Evolutionary conservation across 2,888 invertebrate genomes (phyloP).

Genomic region (Argynnis bischoffii): DNA sequence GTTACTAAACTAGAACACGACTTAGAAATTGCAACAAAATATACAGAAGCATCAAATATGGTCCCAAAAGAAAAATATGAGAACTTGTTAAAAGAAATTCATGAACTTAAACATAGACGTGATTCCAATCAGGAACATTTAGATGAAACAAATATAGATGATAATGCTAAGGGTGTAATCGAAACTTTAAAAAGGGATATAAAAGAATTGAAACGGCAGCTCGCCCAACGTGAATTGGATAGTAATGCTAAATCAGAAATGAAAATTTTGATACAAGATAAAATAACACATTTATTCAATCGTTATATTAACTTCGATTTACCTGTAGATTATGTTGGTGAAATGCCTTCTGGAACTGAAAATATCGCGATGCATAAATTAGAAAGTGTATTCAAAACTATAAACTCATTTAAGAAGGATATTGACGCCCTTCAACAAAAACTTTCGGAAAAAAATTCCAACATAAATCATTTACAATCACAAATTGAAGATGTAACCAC

Average conservation of each 20-base stretch:
- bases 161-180: constrained; percentile 77
- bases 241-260: constrained; percentile 49
- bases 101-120: constrained; percentile 60
- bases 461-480: constrained; percentile 74
- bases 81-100: constrained; percentile 61
- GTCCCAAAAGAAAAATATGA: constrained; percentile 69
- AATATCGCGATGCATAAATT: constrained; percentile 70
- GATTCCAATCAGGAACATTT: constrained; percentile 59
- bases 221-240: constrained; percentile 56
- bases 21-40: constrained; percentile 61
- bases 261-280: constrained; percentile 64
- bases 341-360: constrained; percentile 68
- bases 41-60: constrained; percentile 54
- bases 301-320: constrained; percentile 76
- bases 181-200: constrained; percentile 77
- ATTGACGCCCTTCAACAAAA: constrained; percentile 82
- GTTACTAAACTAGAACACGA: constrained; percentile 75
- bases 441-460: constrained; percentile 81
- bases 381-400: constrained; percentile 79
- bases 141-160: constrained; percentile 75
- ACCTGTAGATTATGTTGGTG: constrained; percentile 73
- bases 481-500: constrained; percentile 81
- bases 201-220: constrained; percentile 65
- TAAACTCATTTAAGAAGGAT: constrained; percentile 82
- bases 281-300: constrained; percentile 70